phyloP scores from a whole-genome alignment of 1,140 invertebrate species.

The Amyelois transitella region DNA sequence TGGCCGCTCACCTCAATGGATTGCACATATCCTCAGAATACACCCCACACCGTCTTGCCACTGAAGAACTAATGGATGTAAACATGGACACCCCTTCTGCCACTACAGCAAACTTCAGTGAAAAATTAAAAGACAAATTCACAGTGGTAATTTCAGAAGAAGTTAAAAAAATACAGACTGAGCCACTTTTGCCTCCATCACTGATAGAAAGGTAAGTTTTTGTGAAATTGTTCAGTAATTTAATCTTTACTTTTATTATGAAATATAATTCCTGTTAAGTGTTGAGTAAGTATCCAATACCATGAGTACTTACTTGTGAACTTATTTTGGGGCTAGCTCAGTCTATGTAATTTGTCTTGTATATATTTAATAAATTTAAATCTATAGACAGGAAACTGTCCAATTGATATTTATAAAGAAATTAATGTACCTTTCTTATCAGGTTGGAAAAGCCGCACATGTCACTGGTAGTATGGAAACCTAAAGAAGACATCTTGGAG shows the following conservation, averaged over 20 bases:
- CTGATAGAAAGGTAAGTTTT: conserved; percentile 76
- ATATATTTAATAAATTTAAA: too few relatives aligned
- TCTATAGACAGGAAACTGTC: too few relatives aligned
- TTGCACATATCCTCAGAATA: conserved; percentile 79
- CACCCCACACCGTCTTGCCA: conserved; percentile 42
- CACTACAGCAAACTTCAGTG: conserved; percentile 33
- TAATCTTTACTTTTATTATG: too few relatives aligned
- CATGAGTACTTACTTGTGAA: too few relatives aligned
- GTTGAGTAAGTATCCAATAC: too few relatives aligned
- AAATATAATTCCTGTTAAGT: too few relatives aligned
- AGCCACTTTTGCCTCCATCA: conserved; percentile 76
- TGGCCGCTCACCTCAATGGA: conserved; percentile 83
- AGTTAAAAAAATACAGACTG: conserved; percentile 77
- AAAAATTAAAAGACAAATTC: conserved; percentile 70
- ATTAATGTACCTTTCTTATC: conserved; percentile 13
- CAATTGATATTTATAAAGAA: not conserved
- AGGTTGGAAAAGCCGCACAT: conserved; percentile 82
- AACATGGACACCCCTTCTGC: conserved; percentile 26
- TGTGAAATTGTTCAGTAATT: not conserved
- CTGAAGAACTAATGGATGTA: conserved; percentile 51
- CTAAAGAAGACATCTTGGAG: conserved; percentile 75
- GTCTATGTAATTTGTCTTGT: too few relatives aligned
- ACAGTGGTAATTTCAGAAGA: conserved; percentile 81
- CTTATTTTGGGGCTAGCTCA: too few relatives aligned
- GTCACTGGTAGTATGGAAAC: conserved; percentile 85